A percentile compares a stretch with the other conserved stretches of the same genome.
Conservation (phyloP, 2,113 vertebrate genomes). For the Pipra filicauda region DNA sequence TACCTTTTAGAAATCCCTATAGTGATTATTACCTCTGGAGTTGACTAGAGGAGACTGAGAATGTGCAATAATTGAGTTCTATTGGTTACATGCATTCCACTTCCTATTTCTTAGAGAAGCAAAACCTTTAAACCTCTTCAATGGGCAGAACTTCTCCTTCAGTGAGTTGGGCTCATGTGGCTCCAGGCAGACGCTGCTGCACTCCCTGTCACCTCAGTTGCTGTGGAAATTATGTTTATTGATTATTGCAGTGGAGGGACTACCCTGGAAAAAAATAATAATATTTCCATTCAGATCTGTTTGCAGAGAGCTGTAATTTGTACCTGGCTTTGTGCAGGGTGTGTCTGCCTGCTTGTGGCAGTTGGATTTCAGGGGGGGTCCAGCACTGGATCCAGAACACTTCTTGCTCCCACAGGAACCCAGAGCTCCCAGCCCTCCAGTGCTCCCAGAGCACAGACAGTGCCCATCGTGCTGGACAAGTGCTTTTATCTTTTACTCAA, state of each 20-base stretch:
- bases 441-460: rapidly evolving
- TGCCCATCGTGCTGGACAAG: background rate
- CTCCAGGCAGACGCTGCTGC: slow-evolving; percentile 6
- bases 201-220: background rate
- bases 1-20: slow-evolving; percentile 72
- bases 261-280: background rate
- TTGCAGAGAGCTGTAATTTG: background rate
- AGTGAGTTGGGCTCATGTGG: slow-evolving; percentile 25
- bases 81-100: slow-evolving; percentile 54
- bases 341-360: background rate
- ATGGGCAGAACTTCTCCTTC: slow-evolving; percentile 35
- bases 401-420: background rate
- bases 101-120: slow-evolving; percentile 46
- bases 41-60: slow-evolving; percentile 62
- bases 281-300: background rate
- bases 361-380: background rate
- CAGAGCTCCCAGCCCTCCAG: background rate
- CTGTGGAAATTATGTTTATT: background rate
- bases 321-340: background rate
- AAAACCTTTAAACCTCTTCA: slow-evolving; percentile 36
- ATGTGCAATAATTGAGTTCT: slow-evolving; percentile 68
- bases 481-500: background rate
- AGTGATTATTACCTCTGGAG: slow-evolving; percentile 72
- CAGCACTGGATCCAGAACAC: background rate
- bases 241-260: background rate